These are phyloP conservation scores for Penelope pileata DNA, from an alignment of 2,113 vertebrate species.

Conservation along the genomic window DNA sequence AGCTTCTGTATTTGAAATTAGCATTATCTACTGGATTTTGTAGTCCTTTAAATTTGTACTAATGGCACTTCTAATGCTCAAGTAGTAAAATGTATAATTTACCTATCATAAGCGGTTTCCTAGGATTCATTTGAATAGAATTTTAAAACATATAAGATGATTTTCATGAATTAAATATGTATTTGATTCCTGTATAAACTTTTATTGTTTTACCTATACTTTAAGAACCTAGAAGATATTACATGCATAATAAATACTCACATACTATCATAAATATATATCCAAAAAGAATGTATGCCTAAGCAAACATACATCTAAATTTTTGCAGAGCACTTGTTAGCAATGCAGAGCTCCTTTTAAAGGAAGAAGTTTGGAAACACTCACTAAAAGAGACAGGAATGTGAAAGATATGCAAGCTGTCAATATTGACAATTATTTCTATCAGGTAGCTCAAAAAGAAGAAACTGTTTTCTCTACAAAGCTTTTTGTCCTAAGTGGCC, in stretches of 20 bases:
- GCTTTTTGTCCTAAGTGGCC: neutral
- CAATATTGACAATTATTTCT: conserved; percentile 18
- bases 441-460: neutral
- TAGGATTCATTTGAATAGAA: conserved; percentile 67
- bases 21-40: conserved; percentile 77
- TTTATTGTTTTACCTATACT: conserved; percentile 46
- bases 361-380: neutral
- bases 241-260: neutral
- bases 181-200: conserved; percentile 61
- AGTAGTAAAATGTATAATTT: conserved; percentile 77
- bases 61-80: conserved; percentile 69
- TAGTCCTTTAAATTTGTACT: conserved; percentile 77
- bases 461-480: neutral
- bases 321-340: neutral
- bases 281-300: neutral
- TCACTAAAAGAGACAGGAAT: neutral
- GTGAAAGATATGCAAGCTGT: neutral
- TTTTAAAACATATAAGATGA: conserved; percentile 72
- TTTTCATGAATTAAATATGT: conserved; percentile 75
- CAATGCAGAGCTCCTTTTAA: neutral
- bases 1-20: conserved; percentile 78
- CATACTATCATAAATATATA: neutral
- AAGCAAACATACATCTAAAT: neutral
- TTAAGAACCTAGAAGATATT: conserved; percentile 2
- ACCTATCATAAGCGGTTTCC: conserved; percentile 72